Evolutionary conservation across 2,113 vertebrate species (phyloP), one percentile per base, ranked within the genome.

Genomic region (Paradisaea rubra): DNA sequence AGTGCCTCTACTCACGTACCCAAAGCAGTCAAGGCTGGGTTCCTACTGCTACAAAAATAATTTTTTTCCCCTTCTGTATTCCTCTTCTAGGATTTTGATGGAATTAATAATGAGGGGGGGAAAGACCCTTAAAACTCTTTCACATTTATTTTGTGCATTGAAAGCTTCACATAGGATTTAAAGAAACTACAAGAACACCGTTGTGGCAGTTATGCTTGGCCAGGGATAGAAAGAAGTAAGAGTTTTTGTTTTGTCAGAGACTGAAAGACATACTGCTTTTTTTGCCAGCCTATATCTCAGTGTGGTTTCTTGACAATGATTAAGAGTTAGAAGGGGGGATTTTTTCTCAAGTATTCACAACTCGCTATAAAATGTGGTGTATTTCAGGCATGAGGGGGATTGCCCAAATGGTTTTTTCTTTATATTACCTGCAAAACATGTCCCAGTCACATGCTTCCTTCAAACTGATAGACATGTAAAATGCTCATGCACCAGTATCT

Each of bases 251-350:
- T 91, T 65, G 60, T 78, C 93, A 78, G 37, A 73, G 82, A 45
- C 71, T 93, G 71, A 91, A 90, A 93, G 64, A 81, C 52, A 27
- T 68, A 80, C 0, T 53, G 53, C 92, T 64, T 88, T 97, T 97
- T 95, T 97, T 53, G 93, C 91, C 90, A 95, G 94, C 30, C 74
- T 73, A 0, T 21, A 71, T 94, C 89, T 96, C 64, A 33, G 13
- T 84, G 84, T 30, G 79, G 73, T 94, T 97, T 97, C 91, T 95
- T 97, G 96, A 97, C 86, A 73, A 89, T 81, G 83, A 94, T 86
- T 72, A 89, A 77, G 37, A 82, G 45, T 81, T 69, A 73, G 83
- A 83, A 94, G 72, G 44, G 95, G 93, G 92, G 90, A 74, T 39
- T 93, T 97, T 94, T 94, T 91, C 66, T 73, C 25, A 77, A 83